Evolutionary conservation across 2,888 invertebrate species (phyloP).

Genomic region (Rotaria socialis): DNA sequence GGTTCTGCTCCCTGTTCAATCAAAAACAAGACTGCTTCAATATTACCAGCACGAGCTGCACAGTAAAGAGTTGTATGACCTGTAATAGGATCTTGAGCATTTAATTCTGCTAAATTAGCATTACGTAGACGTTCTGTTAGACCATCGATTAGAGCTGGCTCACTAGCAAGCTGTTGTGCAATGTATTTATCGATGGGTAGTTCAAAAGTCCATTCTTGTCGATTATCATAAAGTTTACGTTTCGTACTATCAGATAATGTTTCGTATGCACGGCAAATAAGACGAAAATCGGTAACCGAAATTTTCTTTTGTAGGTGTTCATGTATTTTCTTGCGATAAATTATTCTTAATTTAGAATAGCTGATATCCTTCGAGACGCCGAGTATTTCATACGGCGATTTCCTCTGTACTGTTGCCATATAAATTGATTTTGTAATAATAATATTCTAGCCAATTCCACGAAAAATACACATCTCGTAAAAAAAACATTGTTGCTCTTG

Average conservation of each 20-base stretch:
- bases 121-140: background rate
- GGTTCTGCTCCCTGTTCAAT: background rate
- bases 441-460: too few relatives aligned
- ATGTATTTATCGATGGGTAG: background rate
- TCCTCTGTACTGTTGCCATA: background rate
- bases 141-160: background rate
- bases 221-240: background rate
- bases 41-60: background rate
- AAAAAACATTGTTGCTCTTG: too few relatives aligned
- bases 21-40: background rate
- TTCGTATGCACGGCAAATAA: background rate
- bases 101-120: background rate
- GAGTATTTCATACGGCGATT: background rate
- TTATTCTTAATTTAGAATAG: background rate
- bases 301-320: background rate
- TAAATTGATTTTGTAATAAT: too few relatives aligned
- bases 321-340: background rate
- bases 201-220: background rate
- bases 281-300: background rate
- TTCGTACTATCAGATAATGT: background rate
- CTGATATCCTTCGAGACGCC: background rate
- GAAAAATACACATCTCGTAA: too few relatives aligned
- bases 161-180: background rate
- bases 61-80: background rate
- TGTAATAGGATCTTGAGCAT: background rate